Base-by-base conservation (phyloP, 2,888 invertebrate genomes). In the Blera fallax region DNA sequence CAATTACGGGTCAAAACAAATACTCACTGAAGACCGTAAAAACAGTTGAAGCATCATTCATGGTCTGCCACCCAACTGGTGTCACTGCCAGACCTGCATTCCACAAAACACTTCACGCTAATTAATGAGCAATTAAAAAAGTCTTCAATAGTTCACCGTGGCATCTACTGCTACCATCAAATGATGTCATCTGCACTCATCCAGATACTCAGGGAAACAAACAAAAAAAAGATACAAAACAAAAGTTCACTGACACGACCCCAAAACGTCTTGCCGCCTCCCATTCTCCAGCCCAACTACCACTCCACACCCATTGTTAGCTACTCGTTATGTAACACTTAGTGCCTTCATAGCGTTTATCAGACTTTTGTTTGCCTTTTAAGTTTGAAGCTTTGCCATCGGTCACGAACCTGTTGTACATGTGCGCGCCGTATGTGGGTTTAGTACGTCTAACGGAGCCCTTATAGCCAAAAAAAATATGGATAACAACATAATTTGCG, bases 381-480 rank as follows among this genome's bases (percentile, higher is more conserved):
- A 4, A 29, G 18, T 43, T 69, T 7, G n/a, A 52, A 54, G 18
- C 54, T 37, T 54, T 54, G 40, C 69, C 54, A 40, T 69, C 50
- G 37, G 52, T 37, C 18, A 54, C 54, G 29, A 54, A 54, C 37
- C 69, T 37, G 14, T 50, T 24, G n/a, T 21, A 16, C 21, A 18
- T 60, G 8, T 21, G 16, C 10, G 14, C 14, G 40, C 21, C 56
- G 3, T 14, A 70, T 45, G 69, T 32, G 45, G 21, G 45, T 24
- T 32, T 27, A 50, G n/a, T n/a, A 50, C 54, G 34, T 32, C 56
- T 74, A 74, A 74, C 74, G 74, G 74, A 34, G 54, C 64, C 45
- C 64, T 34, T 43, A 40, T 40, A 29, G 27, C 34, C 65, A 65
- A 65, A 18, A 34, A 14, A 52, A 34, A 50, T 14, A 40, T n/a